Evolutionary conservation across 2,888 invertebrate genomes (phyloP).

Genomic region (Anthrax anthrax): DNA sequence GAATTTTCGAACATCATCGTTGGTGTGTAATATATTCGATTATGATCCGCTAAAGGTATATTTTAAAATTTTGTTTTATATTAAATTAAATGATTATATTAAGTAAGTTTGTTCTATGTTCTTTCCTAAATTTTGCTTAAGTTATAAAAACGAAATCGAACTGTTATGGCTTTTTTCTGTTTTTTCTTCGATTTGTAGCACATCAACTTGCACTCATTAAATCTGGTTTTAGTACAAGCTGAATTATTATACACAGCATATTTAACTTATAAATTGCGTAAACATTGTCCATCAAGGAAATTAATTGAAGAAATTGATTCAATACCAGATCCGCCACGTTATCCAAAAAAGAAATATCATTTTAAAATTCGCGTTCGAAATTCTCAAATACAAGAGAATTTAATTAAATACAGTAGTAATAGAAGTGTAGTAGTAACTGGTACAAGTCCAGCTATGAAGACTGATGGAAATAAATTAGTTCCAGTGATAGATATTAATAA

Average conservation of each 20-base stretch:
- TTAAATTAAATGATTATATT: constrained; percentile 17
- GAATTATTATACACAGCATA: constrained; percentile 62
- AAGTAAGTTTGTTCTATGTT: constrained; percentile 13
- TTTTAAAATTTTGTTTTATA: no score
- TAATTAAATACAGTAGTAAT: constrained; percentile 19
- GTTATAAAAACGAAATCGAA: neutral
- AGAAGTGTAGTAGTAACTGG: constrained; percentile 32
- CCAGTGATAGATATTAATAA: constrained; percentile 18
- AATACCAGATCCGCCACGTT: constrained; percentile 43
- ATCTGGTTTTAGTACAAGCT: constrained; percentile 50
- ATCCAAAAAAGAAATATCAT: constrained; percentile 51
- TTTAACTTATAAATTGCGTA: constrained; percentile 65
- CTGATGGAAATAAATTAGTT: constrained; percentile 30
- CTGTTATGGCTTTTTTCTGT: no score
- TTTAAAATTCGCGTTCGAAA: constrained; percentile 41
- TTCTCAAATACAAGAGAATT: constrained; percentile 27
- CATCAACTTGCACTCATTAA: constrained; percentile 47
- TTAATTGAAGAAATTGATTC: constrained; percentile 55
- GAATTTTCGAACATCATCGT: constrained; percentile 51
- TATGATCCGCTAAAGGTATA: constrained; percentile 60
- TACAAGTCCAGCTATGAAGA: constrained; percentile 36
- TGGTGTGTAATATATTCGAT: constrained; percentile 52
- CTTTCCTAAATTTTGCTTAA: neutral
- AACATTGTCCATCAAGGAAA: constrained; percentile 54
- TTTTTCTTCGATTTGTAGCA: constrained; percentile 37